Conservation (phyloP, 2,797 vertebrate genomes). For the Aulostomus chinensis region DNA sequence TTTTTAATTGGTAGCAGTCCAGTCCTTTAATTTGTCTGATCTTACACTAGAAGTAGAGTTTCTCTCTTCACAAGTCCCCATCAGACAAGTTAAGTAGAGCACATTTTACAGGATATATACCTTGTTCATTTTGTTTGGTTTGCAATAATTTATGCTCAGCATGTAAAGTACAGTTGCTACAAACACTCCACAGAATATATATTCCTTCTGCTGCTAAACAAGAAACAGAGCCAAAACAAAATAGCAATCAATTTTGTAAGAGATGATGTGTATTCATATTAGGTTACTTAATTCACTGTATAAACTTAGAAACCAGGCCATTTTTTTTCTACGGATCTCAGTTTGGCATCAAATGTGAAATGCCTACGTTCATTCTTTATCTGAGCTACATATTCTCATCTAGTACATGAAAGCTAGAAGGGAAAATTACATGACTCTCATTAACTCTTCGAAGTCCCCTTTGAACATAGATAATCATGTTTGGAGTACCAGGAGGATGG, state of each 20-base stretch:
- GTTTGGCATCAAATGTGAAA: constrained; percentile 15
- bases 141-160: neutral
- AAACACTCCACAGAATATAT: neutral
- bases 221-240: neutral
- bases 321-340: neutral
- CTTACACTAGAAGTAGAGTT: too few relatives aligned
- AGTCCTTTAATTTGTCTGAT: too few relatives aligned
- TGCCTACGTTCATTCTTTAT: constrained; percentile 13
- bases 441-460: constrained; percentile 57
- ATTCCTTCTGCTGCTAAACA: neutral
- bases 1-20: too few relatives aligned
- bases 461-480: constrained; percentile 68
- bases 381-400: constrained; percentile 8
- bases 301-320: constrained; percentile 20
- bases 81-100: too few relatives aligned
- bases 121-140: neutral
- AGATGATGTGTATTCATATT: neutral
- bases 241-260: neutral
- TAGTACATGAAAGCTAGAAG: constrained; percentile 44
- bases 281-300: constrained; percentile 8
- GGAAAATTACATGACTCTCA: constrained; percentile 56
- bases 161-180: constrained; percentile 2
- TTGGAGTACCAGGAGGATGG: constrained; percentile 41
- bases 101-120: neutral
- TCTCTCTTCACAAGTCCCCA: too few relatives aligned